Percentiles rank a stretch among this genome's conserved stretches.
Evolutionary conservation across 2,888 invertebrate species (phyloP).

Genomic region (Drosophila nr. perissopoda): DNA sequence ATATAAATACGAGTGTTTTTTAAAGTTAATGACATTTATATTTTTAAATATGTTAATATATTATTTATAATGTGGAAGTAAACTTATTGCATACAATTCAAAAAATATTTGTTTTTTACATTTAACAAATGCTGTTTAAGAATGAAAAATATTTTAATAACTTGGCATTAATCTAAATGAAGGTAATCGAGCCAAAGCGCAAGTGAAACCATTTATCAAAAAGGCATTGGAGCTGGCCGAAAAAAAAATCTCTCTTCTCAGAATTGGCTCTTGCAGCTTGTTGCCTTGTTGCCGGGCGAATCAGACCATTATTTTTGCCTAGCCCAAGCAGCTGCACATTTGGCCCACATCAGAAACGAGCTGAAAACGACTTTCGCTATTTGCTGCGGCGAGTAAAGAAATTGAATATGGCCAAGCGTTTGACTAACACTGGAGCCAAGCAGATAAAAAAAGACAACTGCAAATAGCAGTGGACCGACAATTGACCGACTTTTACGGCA

Average conservation of each 20-base stretch:
- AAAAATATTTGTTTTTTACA: background rate
- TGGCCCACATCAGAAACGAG: conserved; percentile 76
- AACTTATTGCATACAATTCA: background rate
- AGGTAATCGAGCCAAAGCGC: conserved; percentile 1
- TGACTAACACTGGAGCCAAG: conserved; percentile 68
- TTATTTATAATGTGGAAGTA: background rate
- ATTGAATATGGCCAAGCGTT: conserved; percentile 63
- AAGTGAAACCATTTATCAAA: conserved; percentile 36
- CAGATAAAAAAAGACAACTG: conserved; percentile 52
- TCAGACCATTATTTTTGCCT: conserved; percentile 26
- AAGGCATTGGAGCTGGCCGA: conserved; percentile 4
- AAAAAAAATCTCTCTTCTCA: conserved; percentile 21
- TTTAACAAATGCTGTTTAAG: no score
- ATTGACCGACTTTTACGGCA: conserved; percentile 66
- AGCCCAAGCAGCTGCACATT: conserved; percentile 67
- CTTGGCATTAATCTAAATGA: background rate
- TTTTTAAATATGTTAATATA: background rate
- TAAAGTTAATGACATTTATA: background rate
- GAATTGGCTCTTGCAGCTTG: conserved; percentile 32
- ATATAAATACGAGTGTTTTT: background rate
- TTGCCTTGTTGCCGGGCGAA: conserved; percentile 27
- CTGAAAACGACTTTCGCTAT: conserved; percentile 75
- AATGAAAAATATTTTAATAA: conserved; percentile 1
- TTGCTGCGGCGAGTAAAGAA: conserved; percentile 34
- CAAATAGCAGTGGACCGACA: conserved; percentile 38